Evolutionary conservation across 2,797 vertebrate genomes (phyloP).

Genomic region (Anabas testudineus): DNA sequence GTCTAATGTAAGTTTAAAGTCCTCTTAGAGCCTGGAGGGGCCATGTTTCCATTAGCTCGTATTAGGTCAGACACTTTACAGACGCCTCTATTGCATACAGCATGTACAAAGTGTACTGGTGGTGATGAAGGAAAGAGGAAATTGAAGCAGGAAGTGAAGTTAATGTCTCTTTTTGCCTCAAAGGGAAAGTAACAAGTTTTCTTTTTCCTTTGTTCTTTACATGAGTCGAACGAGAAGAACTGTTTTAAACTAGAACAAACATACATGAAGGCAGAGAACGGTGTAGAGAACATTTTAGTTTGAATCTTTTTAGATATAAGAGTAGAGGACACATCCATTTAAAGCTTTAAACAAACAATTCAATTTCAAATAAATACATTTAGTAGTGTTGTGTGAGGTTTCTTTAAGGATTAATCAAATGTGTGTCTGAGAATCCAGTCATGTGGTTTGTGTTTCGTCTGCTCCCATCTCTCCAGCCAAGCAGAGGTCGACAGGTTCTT

Average conservation of each 20-base stretch:
- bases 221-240: neutral
- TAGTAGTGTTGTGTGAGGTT: neutral
- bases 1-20: neutral
- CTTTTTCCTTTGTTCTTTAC: slow-evolving; percentile 4
- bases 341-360: neutral
- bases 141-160: slow-evolving; percentile 42
- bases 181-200: neutral
- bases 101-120: neutral
- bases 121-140: neutral
- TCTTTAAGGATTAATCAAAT: neutral
- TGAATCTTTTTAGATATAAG: neutral
- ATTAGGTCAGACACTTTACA: neutral
- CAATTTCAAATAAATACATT: neutral
- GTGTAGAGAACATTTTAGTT: neutral
- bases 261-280: neutral
- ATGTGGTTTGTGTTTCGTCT: slow-evolving; percentile 10
- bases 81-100: neutral
- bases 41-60: neutral
- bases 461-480: slow-evolving; percentile 72
- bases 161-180: slow-evolving; percentile 1
- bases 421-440: neutral
- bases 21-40: neutral
- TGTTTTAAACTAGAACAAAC: neutral
- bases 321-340: neutral
- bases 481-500: slow-evolving; percentile 89